Evolutionary conservation across 2,888 invertebrate species (phyloP), one percentile per base, ranked within the genome.

Genomic region (Erpobdella octoculata): DNA sequence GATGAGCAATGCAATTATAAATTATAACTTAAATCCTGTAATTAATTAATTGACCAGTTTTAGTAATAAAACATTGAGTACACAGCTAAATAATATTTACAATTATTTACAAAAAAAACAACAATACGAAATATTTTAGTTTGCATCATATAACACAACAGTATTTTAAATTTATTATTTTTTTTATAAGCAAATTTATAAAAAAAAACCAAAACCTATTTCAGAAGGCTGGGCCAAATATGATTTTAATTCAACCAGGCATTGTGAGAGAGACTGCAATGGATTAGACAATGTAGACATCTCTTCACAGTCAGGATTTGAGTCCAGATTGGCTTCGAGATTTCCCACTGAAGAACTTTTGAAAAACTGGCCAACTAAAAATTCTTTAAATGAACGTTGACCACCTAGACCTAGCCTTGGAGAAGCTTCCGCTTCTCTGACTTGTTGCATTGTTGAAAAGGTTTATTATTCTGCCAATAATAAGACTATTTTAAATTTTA

Each of bases 261-360:
- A 21, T 25, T 18, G 8, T 6, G 53, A 53, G 21, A 53, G 53
- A 12, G 53, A 53, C 53, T 53, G 53, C 53, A 53, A n/a, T 28
- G 53, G 21, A 28, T 28, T 53, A 25, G 53, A 25, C 15, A 53
- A 53, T 28, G 28, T 8, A 53, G 53, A 53, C 21, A 53, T 53
- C 28, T n/a, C 53, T 15, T 53, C 53, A n/a, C 53, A 53, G 28
- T 53, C 53, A 6, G 53, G 28, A 53, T n/a, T 53, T 8, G 15
- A 53, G 21, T 53, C 53, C 21, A 53, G 53, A 53, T 53, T 53
- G 8, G 53, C 28, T 28, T 53, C 53, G 28, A 53, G 53, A 53
- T 53, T 53, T 53, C 53, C 53, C 21, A 28, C 53, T n/a, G 53
- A 53, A n/a, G 53, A 28, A n/a, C 53, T 53, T 53, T 53, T 53